These are phyloP conservation scores for Anableps anableps DNA, from an alignment of 2,797 vertebrate species.

Conservation along the genomic window DNA sequence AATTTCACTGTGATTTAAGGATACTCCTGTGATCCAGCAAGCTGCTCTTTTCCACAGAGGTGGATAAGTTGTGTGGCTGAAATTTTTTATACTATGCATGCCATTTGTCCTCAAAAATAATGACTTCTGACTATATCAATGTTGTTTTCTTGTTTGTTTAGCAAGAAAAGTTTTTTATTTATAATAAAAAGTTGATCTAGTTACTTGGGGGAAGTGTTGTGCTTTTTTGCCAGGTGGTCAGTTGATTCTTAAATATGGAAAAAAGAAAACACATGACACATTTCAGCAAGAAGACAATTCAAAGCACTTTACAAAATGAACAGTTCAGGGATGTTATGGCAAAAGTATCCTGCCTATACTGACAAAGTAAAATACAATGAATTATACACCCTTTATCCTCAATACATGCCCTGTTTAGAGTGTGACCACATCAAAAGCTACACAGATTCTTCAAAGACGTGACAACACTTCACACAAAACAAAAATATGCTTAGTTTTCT, in stretches of 20 bases:
- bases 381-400: too few relatives aligned
- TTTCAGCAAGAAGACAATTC: too few relatives aligned
- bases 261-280: too few relatives aligned
- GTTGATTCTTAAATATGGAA: too few relatives aligned
- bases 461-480: neutral
- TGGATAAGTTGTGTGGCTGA: neutral
- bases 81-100: neutral
- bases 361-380: neutral
- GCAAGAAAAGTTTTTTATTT: neutral
- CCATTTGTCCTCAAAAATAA: neutral
- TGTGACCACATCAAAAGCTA: neutral
- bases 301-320: too few relatives aligned
- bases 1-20: conserved; percentile 11
- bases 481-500: neutral
- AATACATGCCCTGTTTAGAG: too few relatives aligned
- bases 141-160: neutral
- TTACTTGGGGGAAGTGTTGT: too few relatives aligned
- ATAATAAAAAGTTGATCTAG: too few relatives aligned
- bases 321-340: neutral
- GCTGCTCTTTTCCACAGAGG: neutral
- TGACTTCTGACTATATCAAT: neutral
- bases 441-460: neutral
- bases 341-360: neutral
- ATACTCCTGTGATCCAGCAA: neutral
- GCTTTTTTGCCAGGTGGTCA: too few relatives aligned